Conservation (phyloP, 2,888 invertebrate species). For the Amiota communis region DNA sequence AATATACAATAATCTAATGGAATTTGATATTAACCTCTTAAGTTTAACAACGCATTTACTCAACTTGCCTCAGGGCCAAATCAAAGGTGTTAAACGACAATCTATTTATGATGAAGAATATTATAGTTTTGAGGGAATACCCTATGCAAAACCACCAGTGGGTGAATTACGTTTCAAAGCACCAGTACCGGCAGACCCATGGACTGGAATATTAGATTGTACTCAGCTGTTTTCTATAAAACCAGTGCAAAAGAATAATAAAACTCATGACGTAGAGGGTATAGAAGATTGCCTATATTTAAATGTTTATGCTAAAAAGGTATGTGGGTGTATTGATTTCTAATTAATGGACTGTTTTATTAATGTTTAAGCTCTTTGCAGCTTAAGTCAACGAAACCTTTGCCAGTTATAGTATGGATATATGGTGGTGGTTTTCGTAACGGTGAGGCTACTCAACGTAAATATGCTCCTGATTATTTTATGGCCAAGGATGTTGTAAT, state of each 20-base stretch:
- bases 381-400: slow-evolving; percentile 52
- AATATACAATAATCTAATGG: background rate
- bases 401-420: slow-evolving; percentile 74
- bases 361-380: slow-evolving; percentile 42
- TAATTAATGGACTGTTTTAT: background rate
- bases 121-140: slow-evolving; percentile 71
- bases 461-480: slow-evolving; percentile 72
- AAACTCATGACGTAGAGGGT: slow-evolving; percentile 71
- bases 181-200: slow-evolving; percentile 72
- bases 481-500: slow-evolving; percentile 73
- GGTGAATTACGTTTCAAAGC: slow-evolving; percentile 72
- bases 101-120: slow-evolving; percentile 67
- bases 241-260: slow-evolving; percentile 67
- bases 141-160: slow-evolving; percentile 72
- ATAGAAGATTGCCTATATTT: slow-evolving; percentile 76
- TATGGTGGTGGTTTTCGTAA: slow-evolving; percentile 73
- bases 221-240: slow-evolving; percentile 62
- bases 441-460: slow-evolving; percentile 68
- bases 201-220: slow-evolving; percentile 73
- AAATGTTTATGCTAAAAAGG: slow-evolving; percentile 73
- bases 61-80: slow-evolving; percentile 61
- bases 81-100: slow-evolving; percentile 67
- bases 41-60: background rate
- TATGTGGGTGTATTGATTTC: too few species aligned
- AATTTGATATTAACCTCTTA: background rate